Evolutionary conservation across 2,888 invertebrate genomes (phyloP).

Genomic region (Drosophila paracracens): DNA sequence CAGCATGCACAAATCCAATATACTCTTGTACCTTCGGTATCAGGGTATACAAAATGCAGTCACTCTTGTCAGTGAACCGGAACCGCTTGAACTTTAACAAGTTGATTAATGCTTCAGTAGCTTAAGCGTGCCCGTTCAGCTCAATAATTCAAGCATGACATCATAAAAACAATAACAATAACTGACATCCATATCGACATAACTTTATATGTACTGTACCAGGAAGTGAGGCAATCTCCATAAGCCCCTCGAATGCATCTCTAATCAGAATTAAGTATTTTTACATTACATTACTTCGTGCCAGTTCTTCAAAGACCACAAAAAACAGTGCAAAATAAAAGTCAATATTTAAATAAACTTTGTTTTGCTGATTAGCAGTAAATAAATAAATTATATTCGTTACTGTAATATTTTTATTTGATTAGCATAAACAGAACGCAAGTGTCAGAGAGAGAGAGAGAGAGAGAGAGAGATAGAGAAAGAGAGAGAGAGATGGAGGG

Average conservation of each 20-base stretch:
- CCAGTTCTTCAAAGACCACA: not conserved
- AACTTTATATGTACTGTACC: not conserved
- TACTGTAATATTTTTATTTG: not conserved
- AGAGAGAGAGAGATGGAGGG: no score
- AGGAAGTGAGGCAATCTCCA: not conserved
- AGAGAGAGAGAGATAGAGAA: not conserved
- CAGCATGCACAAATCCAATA: not conserved
- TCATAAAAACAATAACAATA: constrained; percentile 50
- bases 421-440: not conserved
- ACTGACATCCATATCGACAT: constrained; percentile 17
- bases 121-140: constrained; percentile 59
- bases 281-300: not conserved
- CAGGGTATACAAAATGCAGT: constrained; percentile 14
- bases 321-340: not conserved
- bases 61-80: constrained; percentile 69
- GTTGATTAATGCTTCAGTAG: constrained; percentile 62
- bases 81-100: constrained; percentile 60
- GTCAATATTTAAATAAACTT: not conserved
- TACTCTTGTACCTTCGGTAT: not conserved
- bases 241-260: not conserved
- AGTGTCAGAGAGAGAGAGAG: not conserved
- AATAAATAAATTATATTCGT: not conserved
- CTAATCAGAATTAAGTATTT: not conserved
- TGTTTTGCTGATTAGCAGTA: not conserved
- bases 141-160: constrained; percentile 70